phyloP scores from a whole-genome alignment of 2,888 invertebrate genomes.

The Plemyria rubiginata region DNA sequence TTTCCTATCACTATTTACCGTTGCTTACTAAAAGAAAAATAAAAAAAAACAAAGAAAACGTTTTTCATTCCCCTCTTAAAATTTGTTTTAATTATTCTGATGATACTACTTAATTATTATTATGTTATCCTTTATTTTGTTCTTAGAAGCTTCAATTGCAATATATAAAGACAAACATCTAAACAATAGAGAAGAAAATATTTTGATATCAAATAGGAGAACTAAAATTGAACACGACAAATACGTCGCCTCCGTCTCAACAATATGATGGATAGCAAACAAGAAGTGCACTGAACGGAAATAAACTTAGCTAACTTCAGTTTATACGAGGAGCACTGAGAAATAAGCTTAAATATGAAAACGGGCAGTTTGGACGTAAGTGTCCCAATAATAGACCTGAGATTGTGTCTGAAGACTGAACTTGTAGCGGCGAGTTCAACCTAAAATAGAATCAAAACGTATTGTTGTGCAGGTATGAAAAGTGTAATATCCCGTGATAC shows the following conservation, averaged over 20 bases:
- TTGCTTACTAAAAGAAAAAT: too few species aligned
- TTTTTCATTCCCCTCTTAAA: too few species aligned
- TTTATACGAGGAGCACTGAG: conserved; percentile 58
- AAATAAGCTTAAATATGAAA: conserved; percentile 61
- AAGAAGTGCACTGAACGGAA: conserved; percentile 71
- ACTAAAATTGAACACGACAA: conserved; percentile 65
- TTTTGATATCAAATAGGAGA: conserved; percentile 51
- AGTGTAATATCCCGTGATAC: too few species aligned
- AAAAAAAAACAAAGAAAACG: too few species aligned
- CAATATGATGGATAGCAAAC: conserved; percentile 75
- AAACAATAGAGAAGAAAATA: conserved; percentile 35
- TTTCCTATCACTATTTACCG: too few species aligned
- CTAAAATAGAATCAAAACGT: not conserved
- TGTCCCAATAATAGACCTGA: conserved; percentile 62
- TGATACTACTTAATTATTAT: too few species aligned
- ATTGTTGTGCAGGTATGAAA: not conserved
- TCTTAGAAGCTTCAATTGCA: too few species aligned
- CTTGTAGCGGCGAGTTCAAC: not conserved
- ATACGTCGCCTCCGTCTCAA: conserved; percentile 60
- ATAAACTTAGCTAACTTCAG: conserved; percentile 67
- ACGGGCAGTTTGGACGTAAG: conserved; percentile 56
- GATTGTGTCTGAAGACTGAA: conserved; percentile 16
- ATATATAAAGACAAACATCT: not conserved
- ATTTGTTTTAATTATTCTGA: too few species aligned
- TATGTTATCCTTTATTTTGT: too few species aligned